A percentile compares a stretch with the other conserved stretches of the same genome.
phyloP scores from a whole-genome alignment of 2,113 vertebrate genomes.

The Hiodon alosoides region DNA sequence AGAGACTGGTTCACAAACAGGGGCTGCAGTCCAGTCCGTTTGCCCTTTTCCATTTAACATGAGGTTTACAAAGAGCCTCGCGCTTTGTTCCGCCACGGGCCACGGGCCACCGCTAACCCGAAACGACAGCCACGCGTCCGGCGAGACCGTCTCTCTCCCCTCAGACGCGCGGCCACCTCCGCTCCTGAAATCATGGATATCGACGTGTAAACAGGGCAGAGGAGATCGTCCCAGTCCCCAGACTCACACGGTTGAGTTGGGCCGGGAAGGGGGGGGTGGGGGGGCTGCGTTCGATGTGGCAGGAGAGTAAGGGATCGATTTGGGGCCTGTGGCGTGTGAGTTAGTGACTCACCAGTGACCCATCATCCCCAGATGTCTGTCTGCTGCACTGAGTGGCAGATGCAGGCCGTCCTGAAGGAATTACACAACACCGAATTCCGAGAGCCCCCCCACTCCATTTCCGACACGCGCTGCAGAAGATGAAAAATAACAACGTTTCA shows the following conservation, averaged over 20 bases:
- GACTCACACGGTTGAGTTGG: not conserved
- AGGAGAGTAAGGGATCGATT: conserved; percentile 27
- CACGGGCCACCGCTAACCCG: conserved; percentile 52
- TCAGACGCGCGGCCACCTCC: conserved; percentile 33
- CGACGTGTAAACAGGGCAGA: conserved; percentile 2
- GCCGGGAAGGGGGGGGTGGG: not conserved
- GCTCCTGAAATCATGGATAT: conserved; percentile 11
- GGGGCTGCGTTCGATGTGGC: conserved; percentile 13
- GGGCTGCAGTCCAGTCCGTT: conserved; percentile 75
- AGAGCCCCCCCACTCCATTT: not conserved
- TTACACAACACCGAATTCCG: not conserved
- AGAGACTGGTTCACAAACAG: conserved; percentile 73
- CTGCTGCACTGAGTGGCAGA: not conserved
- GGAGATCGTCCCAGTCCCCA: not conserved
- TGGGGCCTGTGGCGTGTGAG: conserved; percentile 34
- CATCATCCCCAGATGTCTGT: conserved; percentile 25
- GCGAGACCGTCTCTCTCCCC: conserved; percentile 41
- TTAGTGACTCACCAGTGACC: conserved; percentile 34
- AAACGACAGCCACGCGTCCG: conserved; percentile 55
- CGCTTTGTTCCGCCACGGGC: conserved; percentile 56
- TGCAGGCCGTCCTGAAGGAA: too few species aligned
- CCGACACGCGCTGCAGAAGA: not conserved
- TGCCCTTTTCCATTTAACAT: conserved; percentile 86
- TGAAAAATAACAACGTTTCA: not conserved
- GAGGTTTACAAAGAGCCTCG: conserved; percentile 65